Evolutionary conservation across 2,113 vertebrate genomes (phyloP), one percentile per base, ranked within the genome.

Genomic region (Rhea pennata): DNA sequence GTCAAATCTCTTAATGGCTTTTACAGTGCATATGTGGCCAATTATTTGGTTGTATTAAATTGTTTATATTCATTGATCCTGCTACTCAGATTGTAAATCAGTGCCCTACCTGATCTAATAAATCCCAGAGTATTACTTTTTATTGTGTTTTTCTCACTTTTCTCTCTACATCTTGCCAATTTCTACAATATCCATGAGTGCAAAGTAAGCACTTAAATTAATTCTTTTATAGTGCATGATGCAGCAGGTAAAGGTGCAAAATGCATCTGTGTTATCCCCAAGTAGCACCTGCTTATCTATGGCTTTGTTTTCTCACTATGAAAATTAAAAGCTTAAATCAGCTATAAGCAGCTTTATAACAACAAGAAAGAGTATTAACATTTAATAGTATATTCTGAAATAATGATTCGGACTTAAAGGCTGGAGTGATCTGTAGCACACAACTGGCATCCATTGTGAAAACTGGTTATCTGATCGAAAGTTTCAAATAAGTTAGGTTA

Each of bases 401-500:
- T 36, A 56, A 73, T 21, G 44, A 65, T 83, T 83, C 62, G 90
- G 33, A 79, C 27, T 73, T 73, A 75, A 89, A 92, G 15, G 42
- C 40, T 66, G 39, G 58, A 71, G 39, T 75, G 76, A 84, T 76
- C 39, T 29, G 15, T 86, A 90, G 26, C 50, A 64, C 51, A 74
- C 56, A 61, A 24, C 15, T 44, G 22, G 59, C 6, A 54, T 6
- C 22, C 16, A 20, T 54, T 14, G 2, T 23, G 71, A 92, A 90
- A 3, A 29, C 56, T 61, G 59, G 26, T 75, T 8, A 82, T 53
- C 86, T 85, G 69, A 91, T 86, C 13, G 90, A 88, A 74, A 42
- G 14, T 72, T 85, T 96, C 62, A 86, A 85, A 79, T 59, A 92
- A 85, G 27, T 85, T 64, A 87, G 58, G 65, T 88, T 51, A 66